Conservation (phyloP, 2,797 vertebrate genomes). For the Hippocampus kuda region DNA sequence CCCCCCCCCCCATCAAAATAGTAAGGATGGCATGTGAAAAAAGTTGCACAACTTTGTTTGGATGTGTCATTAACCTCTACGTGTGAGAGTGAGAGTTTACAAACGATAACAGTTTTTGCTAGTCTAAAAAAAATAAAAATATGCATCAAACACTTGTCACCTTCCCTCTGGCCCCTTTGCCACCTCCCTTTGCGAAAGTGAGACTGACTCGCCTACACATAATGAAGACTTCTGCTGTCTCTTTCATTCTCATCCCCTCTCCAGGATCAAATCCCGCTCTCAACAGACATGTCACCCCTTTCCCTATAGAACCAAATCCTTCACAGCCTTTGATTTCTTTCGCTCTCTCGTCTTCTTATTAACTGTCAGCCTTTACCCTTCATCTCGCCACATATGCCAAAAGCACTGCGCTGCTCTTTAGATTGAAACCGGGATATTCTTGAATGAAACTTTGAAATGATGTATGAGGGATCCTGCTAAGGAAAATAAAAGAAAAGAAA, state of each 20-base stretch:
- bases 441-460: slow-evolving; percentile 3
- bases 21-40: not conserved
- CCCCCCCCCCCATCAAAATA: not conserved
- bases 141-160: slow-evolving; percentile 31
- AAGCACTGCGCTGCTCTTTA: slow-evolving; percentile 6
- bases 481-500: not conserved
- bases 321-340: slow-evolving; percentile 23
- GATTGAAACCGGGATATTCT: not conserved
- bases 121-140: slow-evolving; percentile 13
- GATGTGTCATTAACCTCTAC: not conserved
- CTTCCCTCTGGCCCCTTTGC: slow-evolving; percentile 11
- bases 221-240: slow-evolving; percentile 21
- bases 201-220: slow-evolving; percentile 16
- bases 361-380: slow-evolving; percentile 18
- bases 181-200: slow-evolving; percentile 13
- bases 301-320: slow-evolving; percentile 16
- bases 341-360: slow-evolving; percentile 24
- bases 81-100: slow-evolving; percentile 10
- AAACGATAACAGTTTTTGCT: slow-evolving; percentile 11
- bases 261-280: slow-evolving; percentile 13
- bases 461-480: not conserved
- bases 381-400: slow-evolving; percentile 15
- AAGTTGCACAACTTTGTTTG: not conserved
- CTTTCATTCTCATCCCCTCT: slow-evolving; percentile 15
- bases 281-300: slow-evolving; percentile 19